Conservation (phyloP, 1,140 invertebrate genomes). For the Babylonia areolata region DNA sequence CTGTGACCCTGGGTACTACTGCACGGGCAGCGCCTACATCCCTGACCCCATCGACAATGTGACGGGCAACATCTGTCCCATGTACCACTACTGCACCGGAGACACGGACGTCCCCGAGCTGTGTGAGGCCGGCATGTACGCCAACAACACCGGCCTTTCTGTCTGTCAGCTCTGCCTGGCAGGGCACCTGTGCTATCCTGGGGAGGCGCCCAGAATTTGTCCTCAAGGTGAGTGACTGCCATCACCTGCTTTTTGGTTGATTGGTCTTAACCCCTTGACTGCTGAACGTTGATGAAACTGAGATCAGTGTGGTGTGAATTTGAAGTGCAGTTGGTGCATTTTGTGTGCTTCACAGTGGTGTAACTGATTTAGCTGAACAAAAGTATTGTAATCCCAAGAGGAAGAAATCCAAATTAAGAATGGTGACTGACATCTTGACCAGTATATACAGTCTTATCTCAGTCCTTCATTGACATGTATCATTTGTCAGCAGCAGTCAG, state of each 20-base stretch:
- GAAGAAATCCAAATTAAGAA: too few relatives aligned
- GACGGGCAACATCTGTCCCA: slow-evolving; percentile 69
- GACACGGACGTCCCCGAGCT: slow-evolving; percentile 57
- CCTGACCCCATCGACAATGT: slow-evolving; percentile 61
- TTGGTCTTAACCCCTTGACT: too few relatives aligned
- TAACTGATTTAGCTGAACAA: background rate
- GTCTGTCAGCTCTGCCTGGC: slow-evolving; percentile 63
- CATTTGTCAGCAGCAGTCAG: too few relatives aligned
- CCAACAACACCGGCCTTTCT: slow-evolving; percentile 69
- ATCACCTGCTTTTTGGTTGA: too few relatives aligned
- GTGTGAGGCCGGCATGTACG: slow-evolving; percentile 65
- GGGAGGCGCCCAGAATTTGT: slow-evolving; percentile 62
- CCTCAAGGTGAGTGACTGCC: slow-evolving; percentile 64
- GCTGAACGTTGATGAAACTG: too few relatives aligned
- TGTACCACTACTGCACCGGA: slow-evolving; percentile 60
- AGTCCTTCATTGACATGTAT: too few relatives aligned
- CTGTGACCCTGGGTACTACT: slow-evolving; percentile 70
- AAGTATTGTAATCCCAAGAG: too few relatives aligned
- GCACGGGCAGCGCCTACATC: slow-evolving; percentile 62
- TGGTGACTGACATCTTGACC: too few relatives aligned
- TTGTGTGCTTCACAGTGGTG: too few relatives aligned
- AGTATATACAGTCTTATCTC: too few relatives aligned
- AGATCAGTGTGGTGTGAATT: too few relatives aligned
- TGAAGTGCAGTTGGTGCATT: too few relatives aligned
- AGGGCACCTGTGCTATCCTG: slow-evolving; percentile 66